A percentile compares a stretch with the other conserved stretches of the same genome.
Evolutionary conservation across 2,797 vertebrate genomes (phyloP).

Genomic region (Micropoecilia bifurca): DNA sequence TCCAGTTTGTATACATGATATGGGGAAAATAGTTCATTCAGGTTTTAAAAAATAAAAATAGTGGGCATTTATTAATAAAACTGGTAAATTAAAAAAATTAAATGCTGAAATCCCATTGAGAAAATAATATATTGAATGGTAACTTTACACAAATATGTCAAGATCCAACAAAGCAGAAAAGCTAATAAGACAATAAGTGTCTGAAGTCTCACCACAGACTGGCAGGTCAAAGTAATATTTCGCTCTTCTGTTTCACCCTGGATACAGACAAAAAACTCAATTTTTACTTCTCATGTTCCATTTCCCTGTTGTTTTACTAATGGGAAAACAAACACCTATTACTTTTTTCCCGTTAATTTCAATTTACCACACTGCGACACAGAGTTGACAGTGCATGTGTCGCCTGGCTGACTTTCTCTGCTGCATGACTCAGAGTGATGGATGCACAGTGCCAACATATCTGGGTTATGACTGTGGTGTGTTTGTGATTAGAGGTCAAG

Average conservation of each 20-base stretch:
- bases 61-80: background rate
- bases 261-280: background rate
- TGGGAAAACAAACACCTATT: background rate
- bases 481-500: slow-evolving; percentile 5
- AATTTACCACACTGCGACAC: slow-evolving; percentile 50
- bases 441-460: slow-evolving; percentile 20
- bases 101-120: background rate
- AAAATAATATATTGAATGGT: background rate
- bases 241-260: background rate
- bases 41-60: background rate
- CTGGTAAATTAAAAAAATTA: background rate
- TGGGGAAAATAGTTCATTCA: background rate
- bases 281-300: slow-evolving; percentile 9
- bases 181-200: background rate
- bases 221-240: background rate
- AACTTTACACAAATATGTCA: background rate
- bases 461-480: slow-evolving; percentile 1
- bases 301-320: background rate
- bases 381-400: slow-evolving; percentile 29
- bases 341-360: slow-evolving; percentile 15
- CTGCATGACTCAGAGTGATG: slow-evolving; percentile 46
- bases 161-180: slow-evolving; percentile 1
- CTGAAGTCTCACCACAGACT: background rate
- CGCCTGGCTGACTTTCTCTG: slow-evolving; percentile 42
- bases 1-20: background rate